These are phyloP conservation scores for Apotomis turbidana DNA, from an alignment of 2,888 invertebrate species.

Conservation along the genomic window DNA sequence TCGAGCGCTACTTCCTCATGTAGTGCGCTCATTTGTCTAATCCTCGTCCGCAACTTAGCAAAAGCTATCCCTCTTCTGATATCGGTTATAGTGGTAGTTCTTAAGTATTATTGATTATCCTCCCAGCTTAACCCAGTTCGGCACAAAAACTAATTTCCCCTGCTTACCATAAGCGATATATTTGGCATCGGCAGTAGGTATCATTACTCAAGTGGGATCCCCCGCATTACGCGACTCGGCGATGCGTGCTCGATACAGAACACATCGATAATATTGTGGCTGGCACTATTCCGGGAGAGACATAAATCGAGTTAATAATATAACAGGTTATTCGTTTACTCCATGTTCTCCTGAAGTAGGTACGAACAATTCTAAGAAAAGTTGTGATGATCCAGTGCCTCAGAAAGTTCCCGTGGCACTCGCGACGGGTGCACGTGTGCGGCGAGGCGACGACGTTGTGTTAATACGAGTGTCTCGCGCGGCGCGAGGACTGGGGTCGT, in stretches of 20 bases:
- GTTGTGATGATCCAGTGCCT: too few species aligned
- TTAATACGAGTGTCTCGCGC: too few species aligned
- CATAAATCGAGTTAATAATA: too few species aligned
- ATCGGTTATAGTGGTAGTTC: conserved; percentile 10
- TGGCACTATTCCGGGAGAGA: too few species aligned
- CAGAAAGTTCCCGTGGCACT: too few species aligned
- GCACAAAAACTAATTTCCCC: conserved; percentile 29
- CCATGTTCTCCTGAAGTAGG: too few species aligned
- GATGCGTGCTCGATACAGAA: not conserved
- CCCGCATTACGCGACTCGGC: conserved; percentile 3
- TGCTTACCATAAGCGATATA: conserved; percentile 24
- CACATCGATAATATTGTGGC: not conserved
- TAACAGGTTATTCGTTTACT: too few species aligned
- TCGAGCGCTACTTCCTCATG: too few species aligned
- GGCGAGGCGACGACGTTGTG: too few species aligned
- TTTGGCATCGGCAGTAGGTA: conserved; percentile 1
- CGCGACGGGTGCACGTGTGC: too few species aligned
- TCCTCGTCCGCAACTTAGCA: not conserved
- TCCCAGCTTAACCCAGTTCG: conserved; percentile 18
- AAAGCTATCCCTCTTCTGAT: not conserved
- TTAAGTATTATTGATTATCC: conserved; percentile 26
- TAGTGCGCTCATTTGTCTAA: not conserved
- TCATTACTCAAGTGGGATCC: conserved; percentile 25
- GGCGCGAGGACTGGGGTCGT: too few species aligned
- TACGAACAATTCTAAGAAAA: too few species aligned